A percentile compares a stretch with the other conserved stretches of the same genome.
Evolutionary conservation across 2,888 invertebrate species (phyloP).

Genomic region (Philereme vetulata): DNA sequence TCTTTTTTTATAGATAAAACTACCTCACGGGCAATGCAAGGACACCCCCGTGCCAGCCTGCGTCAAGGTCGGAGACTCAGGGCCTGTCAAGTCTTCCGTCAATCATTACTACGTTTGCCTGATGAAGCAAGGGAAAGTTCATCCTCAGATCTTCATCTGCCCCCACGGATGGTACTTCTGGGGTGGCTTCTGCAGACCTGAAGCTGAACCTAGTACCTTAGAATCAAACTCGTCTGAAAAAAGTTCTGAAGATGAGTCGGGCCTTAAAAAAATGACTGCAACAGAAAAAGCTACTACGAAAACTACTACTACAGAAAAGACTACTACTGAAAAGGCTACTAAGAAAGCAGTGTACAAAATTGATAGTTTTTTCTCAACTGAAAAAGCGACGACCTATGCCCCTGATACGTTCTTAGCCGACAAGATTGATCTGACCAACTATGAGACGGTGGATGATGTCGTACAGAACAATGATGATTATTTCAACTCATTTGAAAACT

Average conservation of each 20-base stretch:
- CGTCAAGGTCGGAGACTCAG: conserved; percentile 60
- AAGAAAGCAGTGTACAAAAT: conserved; percentile 45
- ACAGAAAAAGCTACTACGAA: conserved; percentile 28
- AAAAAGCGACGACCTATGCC: conserved; percentile 57
- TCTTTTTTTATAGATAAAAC: conserved; percentile 49
- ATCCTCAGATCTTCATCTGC: conserved; percentile 74
- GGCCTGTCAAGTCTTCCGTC: conserved; percentile 55
- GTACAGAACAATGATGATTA: conserved; percentile 47
- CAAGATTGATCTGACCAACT: conserved; percentile 68
- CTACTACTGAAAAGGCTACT: conserved; percentile 24
- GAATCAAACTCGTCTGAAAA: conserved; percentile 20
- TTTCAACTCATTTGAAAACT: conserved; percentile 57
- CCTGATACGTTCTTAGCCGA: conserved; percentile 75
- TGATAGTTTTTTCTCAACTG: conserved; percentile 68
- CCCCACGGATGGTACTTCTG: conserved; percentile 75
- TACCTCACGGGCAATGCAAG: conserved; percentile 65
- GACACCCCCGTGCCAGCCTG: conserved; percentile 64
- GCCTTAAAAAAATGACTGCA: conserved; percentile 5
- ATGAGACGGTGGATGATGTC: conserved; percentile 59
- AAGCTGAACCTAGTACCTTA: conserved; percentile 42
- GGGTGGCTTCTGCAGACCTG: conserved; percentile 65
- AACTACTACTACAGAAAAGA: conserved; percentile 12
- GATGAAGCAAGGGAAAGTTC: conserved; percentile 49
- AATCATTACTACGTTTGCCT: conserved; percentile 77
- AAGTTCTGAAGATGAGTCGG: conserved; percentile 21